Evolutionary conservation across 1,140 invertebrate genomes (phyloP), one percentile per base, ranked within the genome.

Genomic region (Aporrectodea caliginosa): DNA sequence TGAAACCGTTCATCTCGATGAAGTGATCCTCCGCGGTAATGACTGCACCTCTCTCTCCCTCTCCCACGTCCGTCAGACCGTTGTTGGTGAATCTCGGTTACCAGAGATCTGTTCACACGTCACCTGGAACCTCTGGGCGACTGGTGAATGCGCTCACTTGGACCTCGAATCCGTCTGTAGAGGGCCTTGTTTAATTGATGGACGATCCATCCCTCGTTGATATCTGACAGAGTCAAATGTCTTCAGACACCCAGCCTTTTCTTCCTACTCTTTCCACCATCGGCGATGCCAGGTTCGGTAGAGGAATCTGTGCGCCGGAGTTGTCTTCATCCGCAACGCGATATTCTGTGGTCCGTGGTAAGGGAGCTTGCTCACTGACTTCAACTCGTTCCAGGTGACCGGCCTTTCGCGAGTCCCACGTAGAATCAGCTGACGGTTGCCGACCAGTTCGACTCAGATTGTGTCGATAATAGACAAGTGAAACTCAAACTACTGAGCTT

Each of bases 181-280:
- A 93, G 92, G 73, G 91, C 92, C 82, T 91, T 91, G 29, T 86
- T 82, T 1, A 95, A 88, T 80, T 90, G 90, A 83, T 94, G 94
- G 84, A 91, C 91, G 16, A 93, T 76, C 74, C 84, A 85, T 1
- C 92, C 91, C 0, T 90, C 90, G 82, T 93, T 91, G 12, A 98
- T 91, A 84, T 97, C 93, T 80, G 92, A 90, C 87, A 97, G 95
- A 0, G 92, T 94, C 83, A 97, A 97, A 30, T 85, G 80, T 1
- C 58, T 79, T 16, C 82, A 82, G 31, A 71, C 34, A 6, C 31
- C 35, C 0, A 76, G 34, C n/a, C 43, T 68, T 29, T n/a, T 80
- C n/a, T 33, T 78, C 33, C 80, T 31, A 2, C 16, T 27, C 35
- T 69, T 77, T 22, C 6, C 43, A 12, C 43, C 43, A 1, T 71